Conservation (phyloP, 2,797 vertebrate species). For the Scarus forsteni region DNA sequence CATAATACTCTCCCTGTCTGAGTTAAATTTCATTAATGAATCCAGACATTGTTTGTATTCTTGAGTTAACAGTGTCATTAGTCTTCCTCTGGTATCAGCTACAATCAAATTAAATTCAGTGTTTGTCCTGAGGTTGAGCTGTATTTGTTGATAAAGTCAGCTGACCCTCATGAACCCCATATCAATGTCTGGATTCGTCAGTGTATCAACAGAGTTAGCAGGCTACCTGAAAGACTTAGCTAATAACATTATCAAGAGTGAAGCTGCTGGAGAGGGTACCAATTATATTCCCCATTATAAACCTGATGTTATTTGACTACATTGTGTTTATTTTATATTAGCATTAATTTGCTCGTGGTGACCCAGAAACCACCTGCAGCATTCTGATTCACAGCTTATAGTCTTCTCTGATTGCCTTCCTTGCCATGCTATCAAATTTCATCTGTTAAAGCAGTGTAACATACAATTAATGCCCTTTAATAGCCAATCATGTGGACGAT, state of each 20-base stretch:
- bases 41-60: background rate
- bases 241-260: conserved; percentile 26
- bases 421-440: conserved; percentile 34
- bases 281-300: conserved; percentile 1
- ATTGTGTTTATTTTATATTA: conserved; percentile 15
- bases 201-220: conserved; percentile 3
- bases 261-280: background rate
- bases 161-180: conserved; percentile 7
- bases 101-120: conserved; percentile 1
- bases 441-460: conserved; percentile 58
- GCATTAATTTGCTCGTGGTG: conserved; percentile 18
- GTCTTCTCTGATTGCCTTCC: conserved; percentile 3
- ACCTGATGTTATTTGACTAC: background rate
- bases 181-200: conserved; percentile 4
- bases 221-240: conserved; percentile 26
- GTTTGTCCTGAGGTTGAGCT: conserved; percentile 19
- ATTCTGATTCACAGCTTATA: conserved; percentile 28
- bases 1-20: background rate
- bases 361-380: conserved; percentile 31
- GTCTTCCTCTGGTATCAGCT: conserved; percentile 7
- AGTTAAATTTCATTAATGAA: background rate
- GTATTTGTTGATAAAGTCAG: background rate
- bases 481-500: conserved; percentile 69
- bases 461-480: conserved; percentile 71
- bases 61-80: conserved; percentile 7